phyloP scores from a whole-genome alignment of 1,140 invertebrate genomes.

The Solenopsis invicta region DNA sequence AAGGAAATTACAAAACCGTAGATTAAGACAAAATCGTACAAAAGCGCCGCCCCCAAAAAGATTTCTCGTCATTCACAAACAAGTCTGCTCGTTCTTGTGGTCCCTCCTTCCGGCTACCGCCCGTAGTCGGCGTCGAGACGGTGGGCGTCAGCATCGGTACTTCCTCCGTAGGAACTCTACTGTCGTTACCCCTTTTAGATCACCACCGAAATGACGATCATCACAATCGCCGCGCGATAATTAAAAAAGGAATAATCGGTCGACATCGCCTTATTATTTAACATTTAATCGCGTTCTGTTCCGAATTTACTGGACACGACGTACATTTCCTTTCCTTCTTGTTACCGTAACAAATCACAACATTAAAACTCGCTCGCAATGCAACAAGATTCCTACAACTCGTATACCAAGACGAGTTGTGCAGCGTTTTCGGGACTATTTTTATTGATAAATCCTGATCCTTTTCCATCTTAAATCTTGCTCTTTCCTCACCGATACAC shows the following conservation, averaged over 20 bases:
- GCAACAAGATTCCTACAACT: not conserved
- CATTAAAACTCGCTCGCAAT: not conserved
- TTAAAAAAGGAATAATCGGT: conserved; percentile 14
- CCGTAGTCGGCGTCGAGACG: conserved; percentile 27
- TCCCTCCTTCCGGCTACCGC: conserved; percentile 46
- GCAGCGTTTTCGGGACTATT: not conserved
- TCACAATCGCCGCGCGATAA: not conserved
- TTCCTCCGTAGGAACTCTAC: conserved; percentile 58
- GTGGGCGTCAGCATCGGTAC: conserved; percentile 33
- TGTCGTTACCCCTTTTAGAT: not conserved
- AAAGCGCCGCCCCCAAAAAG: conserved; percentile 26
- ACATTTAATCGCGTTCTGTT: not conserved
- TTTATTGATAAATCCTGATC: not conserved
- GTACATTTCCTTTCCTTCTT: conserved; percentile 8
- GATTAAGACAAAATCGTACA: conserved; percentile 36
- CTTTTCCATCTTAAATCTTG: not conserved
- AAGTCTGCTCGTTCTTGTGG: conserved; percentile 20
- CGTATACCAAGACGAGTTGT: conserved; percentile 5
- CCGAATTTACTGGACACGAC: conserved; percentile 8
- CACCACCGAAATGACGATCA: not conserved
- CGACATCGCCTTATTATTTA: conserved; percentile 13
- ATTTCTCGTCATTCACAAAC: not conserved
- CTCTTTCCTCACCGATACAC: not conserved
- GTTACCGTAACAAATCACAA: not conserved
- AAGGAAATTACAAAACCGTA: conserved; percentile 50